Base-by-base conservation (phyloP, 2,888 invertebrate genomes). In the Entomobrya proxima region DNA sequence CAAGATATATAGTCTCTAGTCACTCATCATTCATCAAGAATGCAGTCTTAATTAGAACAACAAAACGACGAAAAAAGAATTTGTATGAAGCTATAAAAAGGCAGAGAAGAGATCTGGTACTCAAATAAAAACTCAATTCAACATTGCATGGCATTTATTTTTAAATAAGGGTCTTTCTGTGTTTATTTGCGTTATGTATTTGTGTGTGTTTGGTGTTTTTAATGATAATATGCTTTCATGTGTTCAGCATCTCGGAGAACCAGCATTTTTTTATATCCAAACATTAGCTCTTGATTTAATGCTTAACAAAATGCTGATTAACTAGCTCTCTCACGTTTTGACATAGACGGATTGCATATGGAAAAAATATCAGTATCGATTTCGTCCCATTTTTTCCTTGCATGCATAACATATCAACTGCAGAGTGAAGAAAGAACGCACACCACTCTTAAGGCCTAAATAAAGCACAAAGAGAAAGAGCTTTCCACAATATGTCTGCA, bases 81-180 rank as follows among this genome's bases (percentile, higher is more conserved):
- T 37, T 50, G 30, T 52, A 35, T 44, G 50, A 64, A 64, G 37
- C 64, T 37, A 15, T 37, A 64, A 58, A 35, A 37, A 37, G 35
- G 64, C 64, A 11, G 21, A 58, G 58, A 58, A 27, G 1, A 55
- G 18, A 27, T 52, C 21, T 58, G 58, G 58, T 37, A 37, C 18
- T 37, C 15, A 9, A 21, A 24, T 52, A 21, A 21, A n/a, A n/a
- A n/a, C n/a, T n/a, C 5, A 52, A 58, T 24, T 55, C 6, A 40
- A 35, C 78, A 79, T 77, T 79, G 78, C 67, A 79, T 79, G 78
- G 78, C 78, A 79, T 79, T 64, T 47, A 30, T 47, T 44, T 69
- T 69, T 44, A 15, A 44, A 9, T 58, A 44, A 75, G 21, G 37
- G n/a, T 55, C 9, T 76, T 21, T 24, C 37, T 76, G 32, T 58